Evolutionary conservation across 2,113 vertebrate species (phyloP), one percentile per base, ranked within the genome.

Genomic region (Pedionomus torquatus): DNA sequence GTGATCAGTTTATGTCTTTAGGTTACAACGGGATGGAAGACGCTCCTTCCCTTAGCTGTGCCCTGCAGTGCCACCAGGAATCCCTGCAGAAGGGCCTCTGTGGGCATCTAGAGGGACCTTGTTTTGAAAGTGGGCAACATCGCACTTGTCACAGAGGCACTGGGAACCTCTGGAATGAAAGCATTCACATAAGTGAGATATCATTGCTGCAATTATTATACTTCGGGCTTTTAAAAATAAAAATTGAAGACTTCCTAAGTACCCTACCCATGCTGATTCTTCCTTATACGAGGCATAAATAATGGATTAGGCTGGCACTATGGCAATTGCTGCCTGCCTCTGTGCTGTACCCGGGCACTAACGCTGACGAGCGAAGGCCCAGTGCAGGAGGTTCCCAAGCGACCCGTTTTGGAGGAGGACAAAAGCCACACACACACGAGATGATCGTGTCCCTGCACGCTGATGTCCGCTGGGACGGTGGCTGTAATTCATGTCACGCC

Each of bases 381-480:
- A 4, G 52, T 3, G 15, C 79, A 16, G 9, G 43, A 81, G 52
- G 44, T 44, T 93, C 85, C 75, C 54, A 43, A 25, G 41, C 1
- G 44, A 6, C 58, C 7, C 28, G 0, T 77, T 86, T 19, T 8
- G 6, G 60, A 60, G 55, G 31, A 79, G 49, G 51, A 86, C 79
- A 77, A 79, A 57, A 90, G 68, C 51, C 83, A 69, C 5, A 2
- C 0, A 44, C 24, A 20, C 41, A 4, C 20, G 63, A 1, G 63
- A 1, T 10, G 46, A 2, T 7, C 20, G 5, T 0, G 3, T 58
- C 68, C 83, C 88, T 5, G 54, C 28, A 48, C 3, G 0, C 1
- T 3, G 44, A 55, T 46, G 80, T 74, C 86, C 7, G 5, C 66
- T 33, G 91, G 86, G 83, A 95, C 7, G 3, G 60, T 4, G n/a